These are phyloP conservation scores for Habropoda laboriosa DNA, from an alignment of 1,140 invertebrate species.

Conservation along the genomic window DNA sequence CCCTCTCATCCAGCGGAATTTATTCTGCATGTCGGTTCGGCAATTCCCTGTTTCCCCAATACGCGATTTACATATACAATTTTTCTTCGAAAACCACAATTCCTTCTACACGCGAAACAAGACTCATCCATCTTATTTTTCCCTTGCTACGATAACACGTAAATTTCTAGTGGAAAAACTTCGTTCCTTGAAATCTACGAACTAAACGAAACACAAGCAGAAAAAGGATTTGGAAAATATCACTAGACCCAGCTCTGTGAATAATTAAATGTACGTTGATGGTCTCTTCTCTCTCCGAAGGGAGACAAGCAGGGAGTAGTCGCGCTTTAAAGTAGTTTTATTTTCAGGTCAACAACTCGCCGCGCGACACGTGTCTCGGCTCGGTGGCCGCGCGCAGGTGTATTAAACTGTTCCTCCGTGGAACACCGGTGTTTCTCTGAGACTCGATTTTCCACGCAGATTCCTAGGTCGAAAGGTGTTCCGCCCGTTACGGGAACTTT, in stretches of 20 bases:
- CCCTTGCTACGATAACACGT: not conserved
- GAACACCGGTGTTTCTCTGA: constrained; percentile 9
- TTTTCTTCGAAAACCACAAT: too few relatives aligned
- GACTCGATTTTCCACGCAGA: constrained; percentile 53
- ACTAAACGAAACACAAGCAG: too few relatives aligned
- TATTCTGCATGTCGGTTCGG: not conserved
- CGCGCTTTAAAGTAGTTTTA: not conserved
- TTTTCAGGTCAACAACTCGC: constrained; percentile 8
- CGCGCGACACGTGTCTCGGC: not conserved
- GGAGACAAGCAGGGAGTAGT: too few relatives aligned
- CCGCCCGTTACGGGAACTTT: not conserved
- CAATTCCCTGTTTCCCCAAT: too few relatives aligned
- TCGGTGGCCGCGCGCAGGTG: not conserved
- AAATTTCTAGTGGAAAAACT: too few relatives aligned
- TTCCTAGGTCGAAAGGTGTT: not conserved
- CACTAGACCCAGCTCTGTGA: not conserved
- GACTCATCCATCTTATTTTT: too few relatives aligned
- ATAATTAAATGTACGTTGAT: constrained; percentile 7
- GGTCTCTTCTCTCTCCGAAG: too few relatives aligned
- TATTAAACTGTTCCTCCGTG: not conserved
- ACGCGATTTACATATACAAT: not conserved
- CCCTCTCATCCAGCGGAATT: not conserved
- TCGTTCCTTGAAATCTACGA: too few relatives aligned
- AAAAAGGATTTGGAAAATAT: not conserved
- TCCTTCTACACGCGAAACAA: too few relatives aligned